Evolutionary conservation across 2,888 invertebrate species (phyloP).

Genomic region (Chironomus tentans): DNA sequence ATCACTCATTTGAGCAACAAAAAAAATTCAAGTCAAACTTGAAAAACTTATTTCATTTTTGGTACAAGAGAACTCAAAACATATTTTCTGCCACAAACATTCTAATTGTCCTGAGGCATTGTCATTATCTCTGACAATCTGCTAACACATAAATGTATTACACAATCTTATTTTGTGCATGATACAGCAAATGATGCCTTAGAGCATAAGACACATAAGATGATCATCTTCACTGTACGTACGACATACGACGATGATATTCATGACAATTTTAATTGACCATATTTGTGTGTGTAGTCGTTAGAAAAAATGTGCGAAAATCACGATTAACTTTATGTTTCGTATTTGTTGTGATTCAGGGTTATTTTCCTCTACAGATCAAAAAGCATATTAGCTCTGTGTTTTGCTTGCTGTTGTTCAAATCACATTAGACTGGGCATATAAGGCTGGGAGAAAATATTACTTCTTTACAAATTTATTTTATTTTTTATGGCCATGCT

Average conservation of each 20-base stretch:
- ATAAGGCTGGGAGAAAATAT: not conserved
- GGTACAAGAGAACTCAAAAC: too few relatives aligned
- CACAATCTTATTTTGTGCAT: too few relatives aligned
- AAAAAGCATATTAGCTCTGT: not conserved
- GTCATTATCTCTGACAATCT: too few relatives aligned
- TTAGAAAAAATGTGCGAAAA: not conserved
- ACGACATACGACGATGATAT: not conserved
- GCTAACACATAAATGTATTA: too few relatives aligned
- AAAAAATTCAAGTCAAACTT: too few relatives aligned
- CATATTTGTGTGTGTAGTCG: not conserved
- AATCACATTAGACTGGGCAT: not conserved
- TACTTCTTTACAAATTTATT: not conserved
- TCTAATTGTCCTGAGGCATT: too few relatives aligned
- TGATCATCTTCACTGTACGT: too few relatives aligned
- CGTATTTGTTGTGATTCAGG: not conserved
- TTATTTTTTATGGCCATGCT: constrained; percentile 11
- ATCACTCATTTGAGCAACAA: too few relatives aligned
- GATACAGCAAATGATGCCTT: too few relatives aligned
- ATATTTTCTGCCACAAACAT: not conserved
- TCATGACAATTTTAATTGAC: not conserved
- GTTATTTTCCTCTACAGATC: not conserved
- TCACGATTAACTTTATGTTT: not conserved
- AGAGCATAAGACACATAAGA: too few relatives aligned
- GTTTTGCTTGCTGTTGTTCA: not conserved
- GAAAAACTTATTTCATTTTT: too few relatives aligned